Conservation (phyloP, 2,888 invertebrate genomes). For the Drosophila leonis region DNA sequence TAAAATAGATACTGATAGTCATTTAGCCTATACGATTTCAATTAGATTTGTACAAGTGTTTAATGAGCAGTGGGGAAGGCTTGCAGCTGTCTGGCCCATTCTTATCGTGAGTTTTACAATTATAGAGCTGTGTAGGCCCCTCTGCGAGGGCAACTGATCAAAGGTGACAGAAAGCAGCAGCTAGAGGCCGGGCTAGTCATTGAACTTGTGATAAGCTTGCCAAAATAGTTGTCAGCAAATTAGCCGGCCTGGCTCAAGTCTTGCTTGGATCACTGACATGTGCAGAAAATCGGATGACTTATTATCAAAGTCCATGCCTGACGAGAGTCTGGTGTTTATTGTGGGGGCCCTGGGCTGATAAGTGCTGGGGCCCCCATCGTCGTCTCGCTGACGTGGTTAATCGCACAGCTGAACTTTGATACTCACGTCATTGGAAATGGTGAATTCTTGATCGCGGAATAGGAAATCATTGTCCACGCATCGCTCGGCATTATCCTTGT, state of each 20-base stretch:
- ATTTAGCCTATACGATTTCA: not conserved
- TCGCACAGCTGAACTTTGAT: constrained; percentile 49
- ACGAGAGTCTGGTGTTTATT: constrained; percentile 43
- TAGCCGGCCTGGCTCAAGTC: not conserved
- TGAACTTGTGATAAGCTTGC: constrained; percentile 24
- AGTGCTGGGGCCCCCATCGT: constrained; percentile 48
- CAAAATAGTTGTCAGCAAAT: not conserved
- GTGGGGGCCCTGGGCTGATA: constrained; percentile 54
- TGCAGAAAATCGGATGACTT: constrained; percentile 66
- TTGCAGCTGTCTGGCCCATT: constrained; percentile 20
- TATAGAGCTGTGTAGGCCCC: constrained; percentile 54
- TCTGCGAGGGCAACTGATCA: constrained; percentile 22
- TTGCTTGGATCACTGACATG: constrained; percentile 37
- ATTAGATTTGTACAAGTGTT: constrained; percentile 5
- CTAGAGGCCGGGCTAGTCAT: constrained; percentile 14
- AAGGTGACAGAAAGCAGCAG: constrained; percentile 8
- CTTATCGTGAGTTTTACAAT: constrained; percentile 16
- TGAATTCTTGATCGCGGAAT: constrained; percentile 87
- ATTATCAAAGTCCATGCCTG: constrained; percentile 71
- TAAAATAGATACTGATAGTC: constrained; percentile 6
- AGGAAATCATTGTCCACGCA: constrained; percentile 86
- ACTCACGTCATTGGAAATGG: constrained; percentile 89
- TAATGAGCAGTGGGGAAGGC: constrained; percentile 20
- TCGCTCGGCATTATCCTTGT: constrained; percentile 79
- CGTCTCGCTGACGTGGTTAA: constrained; percentile 54